Conservation (phyloP, 2,888 invertebrate species). For the Hirtodrosophila trivittata region DNA sequence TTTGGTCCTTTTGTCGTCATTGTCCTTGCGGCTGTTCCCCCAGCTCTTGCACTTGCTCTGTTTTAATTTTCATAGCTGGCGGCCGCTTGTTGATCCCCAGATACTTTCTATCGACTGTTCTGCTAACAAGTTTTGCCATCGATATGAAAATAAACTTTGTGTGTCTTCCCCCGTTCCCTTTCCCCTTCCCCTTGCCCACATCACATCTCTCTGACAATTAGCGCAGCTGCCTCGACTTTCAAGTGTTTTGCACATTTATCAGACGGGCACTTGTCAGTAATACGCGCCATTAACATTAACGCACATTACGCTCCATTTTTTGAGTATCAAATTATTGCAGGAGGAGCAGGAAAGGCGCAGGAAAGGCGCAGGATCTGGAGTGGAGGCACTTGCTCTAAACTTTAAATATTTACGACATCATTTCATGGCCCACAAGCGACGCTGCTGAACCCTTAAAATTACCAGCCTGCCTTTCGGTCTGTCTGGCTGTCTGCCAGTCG, state of each 20-base stretch:
- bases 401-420: constrained; percentile 81
- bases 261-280: constrained; percentile 76
- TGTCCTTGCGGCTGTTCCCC: constrained; percentile 26
- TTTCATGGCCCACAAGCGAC: constrained; percentile 76
- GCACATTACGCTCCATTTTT: constrained; percentile 77
- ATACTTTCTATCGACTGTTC: constrained; percentile 30
- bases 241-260: constrained; percentile 52
- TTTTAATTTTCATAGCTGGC: constrained; percentile 66
- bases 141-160: constrained; percentile 39
- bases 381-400: constrained; percentile 56
- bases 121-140: constrained; percentile 47
- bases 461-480: constrained; percentile 26
- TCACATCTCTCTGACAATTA: constrained; percentile 54
- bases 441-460: constrained; percentile 62
- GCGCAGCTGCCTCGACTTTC: constrained; percentile 49
- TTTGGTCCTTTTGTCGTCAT: constrained; percentile 6
- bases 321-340: constrained; percentile 69
- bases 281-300: constrained; percentile 81
- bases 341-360: constrained; percentile 14
- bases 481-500: constrained; percentile 15
- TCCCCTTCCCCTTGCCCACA: too few species aligned
- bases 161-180: constrained; percentile 8
- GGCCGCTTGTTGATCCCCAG: constrained; percentile 49
- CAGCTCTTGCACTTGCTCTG: constrained; percentile 54
- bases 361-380: neutral